phyloP scores from a whole-genome alignment of 2,113 vertebrate genomes.

The Pterophyllum scalare region DNA sequence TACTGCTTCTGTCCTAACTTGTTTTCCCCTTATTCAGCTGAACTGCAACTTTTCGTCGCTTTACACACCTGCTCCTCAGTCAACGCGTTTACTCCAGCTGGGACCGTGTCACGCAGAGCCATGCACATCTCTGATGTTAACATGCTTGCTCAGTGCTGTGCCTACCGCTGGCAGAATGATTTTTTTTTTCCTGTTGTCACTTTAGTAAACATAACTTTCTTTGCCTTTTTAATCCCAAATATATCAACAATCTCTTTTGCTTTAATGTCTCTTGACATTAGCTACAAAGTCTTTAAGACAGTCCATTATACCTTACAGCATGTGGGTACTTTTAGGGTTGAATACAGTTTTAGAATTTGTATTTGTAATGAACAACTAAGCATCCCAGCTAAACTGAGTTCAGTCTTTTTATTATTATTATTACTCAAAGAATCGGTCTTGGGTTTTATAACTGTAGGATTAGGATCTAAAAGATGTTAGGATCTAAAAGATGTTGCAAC shows the following conservation, averaged over 20 bases:
- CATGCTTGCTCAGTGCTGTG: neutral
- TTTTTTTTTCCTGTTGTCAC: neutral
- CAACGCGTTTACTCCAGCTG: constrained; percentile 32
- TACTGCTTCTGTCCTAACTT: constrained; percentile 26
- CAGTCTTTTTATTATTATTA: neutral
- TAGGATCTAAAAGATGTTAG: neutral
- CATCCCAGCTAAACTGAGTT: neutral
- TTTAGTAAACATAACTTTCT: neutral
- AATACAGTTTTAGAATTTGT: neutral
- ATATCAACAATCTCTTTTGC: neutral
- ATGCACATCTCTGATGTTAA: constrained; percentile 3
- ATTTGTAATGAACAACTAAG: neutral
- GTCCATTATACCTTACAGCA: neutral
- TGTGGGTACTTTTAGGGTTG: neutral
- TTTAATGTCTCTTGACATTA: neutral
- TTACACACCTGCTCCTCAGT: constrained; percentile 41
- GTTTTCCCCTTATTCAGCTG: constrained; percentile 32
- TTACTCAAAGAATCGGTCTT: neutral
- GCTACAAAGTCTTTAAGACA: neutral
- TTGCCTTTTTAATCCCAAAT: neutral
- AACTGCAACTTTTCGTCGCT: constrained; percentile 21
- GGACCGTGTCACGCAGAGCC: constrained; percentile 9
- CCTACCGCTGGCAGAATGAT: constrained; percentile 3
- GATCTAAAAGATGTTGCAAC: neutral
- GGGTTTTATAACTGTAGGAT: neutral